Base-by-base conservation (phyloP, 2,888 invertebrate genomes). In the Parochlus steinenii region DNA sequence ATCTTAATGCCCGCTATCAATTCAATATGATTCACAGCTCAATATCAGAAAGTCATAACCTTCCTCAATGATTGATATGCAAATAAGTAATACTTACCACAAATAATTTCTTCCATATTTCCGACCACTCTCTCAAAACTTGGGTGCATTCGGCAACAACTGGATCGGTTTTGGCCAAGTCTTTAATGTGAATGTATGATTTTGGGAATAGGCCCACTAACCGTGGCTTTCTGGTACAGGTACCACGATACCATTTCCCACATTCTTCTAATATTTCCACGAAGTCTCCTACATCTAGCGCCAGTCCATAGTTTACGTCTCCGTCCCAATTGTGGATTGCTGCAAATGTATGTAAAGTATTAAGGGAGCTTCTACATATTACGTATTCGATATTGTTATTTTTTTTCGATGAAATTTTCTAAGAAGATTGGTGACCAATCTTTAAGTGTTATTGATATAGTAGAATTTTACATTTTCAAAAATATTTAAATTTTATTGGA, bases 211-310 rank as follows among this genome's bases (percentile, higher is more conserved):
- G 75, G 2, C 59, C 59, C 27, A 59, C 54, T 3, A 46, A 68
- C 64, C 62, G 73, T 62, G 49, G 74, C 57, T 76, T 76, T 48
- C 82, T 78, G 16, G 77, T 74, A 40, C 79, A 76, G 52, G 82
- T 83, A 28, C 90, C 90, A 44, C 89, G 67, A 58, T 74, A 90
- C 90, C 90, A 92, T 16, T 69, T 75, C 74, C 58, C 69, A 63
- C 79, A 83, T 65, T 92, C 89, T 64, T 90, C 89, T 46, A 86
- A 62, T 47, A 92, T 85, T 56, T 90, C 87, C 3, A 92, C 78
- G 5, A 83, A 80, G 55, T 92, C 92, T 39, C 92, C 92, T 47
- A 92, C 86, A 58, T 87, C 85, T 46, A 93, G 61, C 4, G 82
- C 73, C 42, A 87, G 61, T 22, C 83, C 85, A 47, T 74, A 78